These are phyloP conservation scores for Tetramorium alpestre DNA, from an alignment of 1,140 invertebrate genomes.

Conservation along the genomic window DNA sequence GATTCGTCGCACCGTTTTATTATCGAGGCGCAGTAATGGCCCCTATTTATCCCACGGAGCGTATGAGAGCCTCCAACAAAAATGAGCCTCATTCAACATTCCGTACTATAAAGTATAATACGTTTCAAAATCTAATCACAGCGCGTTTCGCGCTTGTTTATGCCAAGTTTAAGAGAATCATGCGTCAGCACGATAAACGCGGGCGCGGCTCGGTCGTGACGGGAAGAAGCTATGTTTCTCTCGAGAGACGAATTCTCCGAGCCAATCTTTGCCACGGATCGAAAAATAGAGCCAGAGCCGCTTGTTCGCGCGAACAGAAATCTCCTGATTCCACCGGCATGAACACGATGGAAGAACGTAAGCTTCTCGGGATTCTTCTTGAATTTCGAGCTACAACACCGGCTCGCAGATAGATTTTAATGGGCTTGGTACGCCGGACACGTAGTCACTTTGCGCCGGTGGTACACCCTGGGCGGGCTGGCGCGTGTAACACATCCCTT, in stretches of 20 bases:
- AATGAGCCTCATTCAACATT: not conserved
- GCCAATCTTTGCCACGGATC: constrained; percentile 70
- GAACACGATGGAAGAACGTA: constrained; percentile 12
- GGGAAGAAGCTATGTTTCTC: not conserved
- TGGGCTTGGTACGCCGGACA: constrained; percentile 82
- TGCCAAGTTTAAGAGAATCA: not conserved
- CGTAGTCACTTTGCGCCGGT: constrained; percentile 82
- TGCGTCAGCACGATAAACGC: constrained; percentile 20
- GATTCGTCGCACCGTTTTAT: constrained; percentile 15
- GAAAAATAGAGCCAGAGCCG: constrained; percentile 14
- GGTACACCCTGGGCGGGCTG: constrained; percentile 32
- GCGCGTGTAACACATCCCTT: constrained; percentile 43
- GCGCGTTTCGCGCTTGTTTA: constrained; percentile 1
- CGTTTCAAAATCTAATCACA: not conserved
- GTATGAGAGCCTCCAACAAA: not conserved
- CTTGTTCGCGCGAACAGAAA: constrained; percentile 47
- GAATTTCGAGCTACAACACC: constrained; percentile 78
- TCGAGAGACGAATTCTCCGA: constrained; percentile 53
- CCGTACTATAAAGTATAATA: not conserved
- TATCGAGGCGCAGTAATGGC: not conserved
- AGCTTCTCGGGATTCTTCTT: constrained; percentile 73
- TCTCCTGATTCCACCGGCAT: constrained; percentile 37
- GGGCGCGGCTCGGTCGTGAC: not conserved
- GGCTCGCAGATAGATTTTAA: constrained; percentile 83
- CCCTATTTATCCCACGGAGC: not conserved